A percentile compares a stretch with the other conserved stretches of the same genome.
phyloP scores from a whole-genome alignment of 2,113 vertebrate species.

The Psilopsiagon aymara region DNA sequence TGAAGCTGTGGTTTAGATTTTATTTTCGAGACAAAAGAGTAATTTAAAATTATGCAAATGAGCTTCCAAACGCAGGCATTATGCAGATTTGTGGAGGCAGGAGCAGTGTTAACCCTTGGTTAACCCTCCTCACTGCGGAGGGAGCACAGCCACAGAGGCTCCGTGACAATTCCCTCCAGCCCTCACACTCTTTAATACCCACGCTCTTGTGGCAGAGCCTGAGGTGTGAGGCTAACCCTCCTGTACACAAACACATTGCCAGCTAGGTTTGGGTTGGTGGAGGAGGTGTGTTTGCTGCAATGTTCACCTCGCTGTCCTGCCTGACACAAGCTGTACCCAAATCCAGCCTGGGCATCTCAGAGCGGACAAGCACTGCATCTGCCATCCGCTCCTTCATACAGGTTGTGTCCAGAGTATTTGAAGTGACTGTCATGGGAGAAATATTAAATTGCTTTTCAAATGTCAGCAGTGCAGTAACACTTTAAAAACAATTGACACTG shows the following conservation, averaged over 20 bases:
- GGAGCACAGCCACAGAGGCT: rapidly evolving
- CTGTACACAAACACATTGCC: not conserved
- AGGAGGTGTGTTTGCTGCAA: not conserved
- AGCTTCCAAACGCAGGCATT: slow-evolving; percentile 27
- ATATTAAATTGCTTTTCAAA: slow-evolving; percentile 23
- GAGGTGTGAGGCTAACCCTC: not conserved
- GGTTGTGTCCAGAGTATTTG: not conserved
- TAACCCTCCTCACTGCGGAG: not conserved
- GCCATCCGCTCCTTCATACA: rapidly evolving
- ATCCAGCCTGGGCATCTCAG: not conserved
- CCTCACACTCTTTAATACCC: not conserved
- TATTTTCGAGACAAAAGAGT: slow-evolving; percentile 52
- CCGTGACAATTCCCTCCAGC: rapidly evolving
- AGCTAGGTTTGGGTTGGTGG: not conserved
- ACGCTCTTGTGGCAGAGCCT: rapidly evolving
- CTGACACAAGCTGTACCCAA: not conserved
- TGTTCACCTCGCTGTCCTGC: not conserved
- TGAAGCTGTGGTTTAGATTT: slow-evolving; percentile 5
- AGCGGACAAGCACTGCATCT: not conserved
- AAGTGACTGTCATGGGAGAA: not conserved
- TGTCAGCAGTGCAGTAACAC: not conserved
- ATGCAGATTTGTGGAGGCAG: slow-evolving; percentile 45
- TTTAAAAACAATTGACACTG: not conserved
- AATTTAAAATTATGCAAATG: slow-evolving; percentile 51
- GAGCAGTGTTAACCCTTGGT: slow-evolving; percentile 39